These are phyloP conservation scores for Apis laboriosa DNA, from an alignment of 1,140 invertebrate genomes.

Conservation along the genomic window DNA sequence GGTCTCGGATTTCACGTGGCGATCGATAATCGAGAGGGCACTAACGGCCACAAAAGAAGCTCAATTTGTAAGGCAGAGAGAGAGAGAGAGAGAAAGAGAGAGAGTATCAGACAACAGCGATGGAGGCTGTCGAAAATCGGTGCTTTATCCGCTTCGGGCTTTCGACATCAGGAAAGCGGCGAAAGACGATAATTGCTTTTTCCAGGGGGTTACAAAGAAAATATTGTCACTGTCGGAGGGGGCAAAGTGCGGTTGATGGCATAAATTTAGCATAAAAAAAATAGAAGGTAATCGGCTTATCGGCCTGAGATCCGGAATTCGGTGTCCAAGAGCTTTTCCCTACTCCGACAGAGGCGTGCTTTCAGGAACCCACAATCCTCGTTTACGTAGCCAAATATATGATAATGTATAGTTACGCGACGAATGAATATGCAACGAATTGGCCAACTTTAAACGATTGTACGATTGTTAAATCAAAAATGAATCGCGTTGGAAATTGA, in stretches of 20 bases:
- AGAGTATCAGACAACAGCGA: background rate
- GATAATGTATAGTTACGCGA: slow-evolving; percentile 31
- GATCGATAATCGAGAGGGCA: slow-evolving; percentile 22
- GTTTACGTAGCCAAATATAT: slow-evolving; percentile 45
- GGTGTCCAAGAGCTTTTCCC: slow-evolving; percentile 12
- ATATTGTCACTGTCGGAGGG: slow-evolving; percentile 63
- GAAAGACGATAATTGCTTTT: slow-evolving; percentile 63
- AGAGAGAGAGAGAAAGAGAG: too few species aligned
- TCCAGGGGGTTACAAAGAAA: slow-evolving; percentile 55
- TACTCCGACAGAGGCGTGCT: background rate
- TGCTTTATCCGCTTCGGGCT: slow-evolving; percentile 57
- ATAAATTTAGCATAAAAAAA: slow-evolving; percentile 70
- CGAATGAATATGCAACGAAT: slow-evolving; percentile 32
- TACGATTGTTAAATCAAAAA: background rate
- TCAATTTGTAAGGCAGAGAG: slow-evolving; percentile 8
- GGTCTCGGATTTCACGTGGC: background rate
- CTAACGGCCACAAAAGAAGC: background rate
- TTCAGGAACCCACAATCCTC: background rate
- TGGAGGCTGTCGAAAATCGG: slow-evolving; percentile 48
- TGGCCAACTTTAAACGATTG: slow-evolving; percentile 11
- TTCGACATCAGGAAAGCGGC: slow-evolving; percentile 32
- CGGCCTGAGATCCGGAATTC: slow-evolving; percentile 23
- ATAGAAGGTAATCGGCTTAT: slow-evolving; percentile 66
- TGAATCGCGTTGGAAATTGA: background rate
- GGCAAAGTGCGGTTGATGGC: slow-evolving; percentile 60